phyloP scores from a whole-genome alignment of 2,888 invertebrate species.

The Holacanthella duospinosa region DNA sequence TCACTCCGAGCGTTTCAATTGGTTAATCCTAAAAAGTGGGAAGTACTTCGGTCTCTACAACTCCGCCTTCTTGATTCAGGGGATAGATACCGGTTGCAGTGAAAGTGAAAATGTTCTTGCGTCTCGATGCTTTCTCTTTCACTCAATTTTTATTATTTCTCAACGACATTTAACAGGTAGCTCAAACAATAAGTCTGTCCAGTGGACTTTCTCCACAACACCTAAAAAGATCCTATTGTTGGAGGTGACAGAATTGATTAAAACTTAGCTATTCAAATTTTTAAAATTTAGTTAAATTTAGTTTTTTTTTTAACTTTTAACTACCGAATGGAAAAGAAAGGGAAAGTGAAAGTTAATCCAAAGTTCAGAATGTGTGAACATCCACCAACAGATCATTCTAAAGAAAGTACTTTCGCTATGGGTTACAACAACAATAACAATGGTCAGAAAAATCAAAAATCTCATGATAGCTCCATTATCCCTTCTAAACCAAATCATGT shows the following conservation, averaged over 20 bases:
- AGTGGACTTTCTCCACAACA: too few species aligned
- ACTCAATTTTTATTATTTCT: too few species aligned
- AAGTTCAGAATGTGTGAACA: neutral
- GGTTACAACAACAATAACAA: neutral
- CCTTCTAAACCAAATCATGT: neutral
- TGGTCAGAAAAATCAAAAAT: neutral
- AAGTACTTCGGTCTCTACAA: neutral
- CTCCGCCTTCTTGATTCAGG: too few species aligned
- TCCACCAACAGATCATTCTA: neutral
- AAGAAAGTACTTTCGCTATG: neutral
- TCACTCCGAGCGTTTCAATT: too few species aligned
- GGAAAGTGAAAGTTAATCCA: neutral
- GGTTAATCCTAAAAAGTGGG: too few species aligned
- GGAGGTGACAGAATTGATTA: neutral
- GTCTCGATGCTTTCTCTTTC: neutral
- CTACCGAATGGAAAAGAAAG: conserved; percentile 1
- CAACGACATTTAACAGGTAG: neutral
- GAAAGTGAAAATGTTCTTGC: neutral
- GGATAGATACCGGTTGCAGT: too few species aligned
- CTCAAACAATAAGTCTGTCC: too few species aligned
- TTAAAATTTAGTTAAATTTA: too few species aligned
- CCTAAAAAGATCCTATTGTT: neutral
- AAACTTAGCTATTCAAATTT: neutral
- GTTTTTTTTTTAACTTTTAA: neutral
- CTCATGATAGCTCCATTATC: neutral